A percentile compares a stretch with the other conserved stretches of the same genome.
These are phyloP conservation scores for Parelbella ahira DNA, from an alignment of 2,888 invertebrate species.

Conservation along the genomic window DNA sequence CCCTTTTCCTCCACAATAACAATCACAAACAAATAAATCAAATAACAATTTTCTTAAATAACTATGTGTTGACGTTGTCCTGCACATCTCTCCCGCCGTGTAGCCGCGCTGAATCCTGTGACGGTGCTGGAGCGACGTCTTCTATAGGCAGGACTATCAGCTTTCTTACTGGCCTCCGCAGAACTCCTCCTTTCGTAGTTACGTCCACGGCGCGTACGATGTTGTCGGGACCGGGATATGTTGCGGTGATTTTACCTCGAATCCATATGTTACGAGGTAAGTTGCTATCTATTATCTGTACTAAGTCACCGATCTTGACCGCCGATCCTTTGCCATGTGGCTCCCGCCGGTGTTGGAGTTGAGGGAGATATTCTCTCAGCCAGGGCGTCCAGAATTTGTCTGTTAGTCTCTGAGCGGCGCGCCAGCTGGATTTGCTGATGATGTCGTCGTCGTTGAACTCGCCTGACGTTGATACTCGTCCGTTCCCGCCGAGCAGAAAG, in stretches of 20 bases:
- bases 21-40: no score
- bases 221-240: conserved; percentile 23
- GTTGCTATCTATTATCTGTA: conserved; percentile 17
- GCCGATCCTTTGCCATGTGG: conserved; percentile 7
- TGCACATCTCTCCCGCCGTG: conserved; percentile 5
- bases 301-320: conserved; percentile 17
- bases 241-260: conserved; percentile 9
- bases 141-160: neutral
- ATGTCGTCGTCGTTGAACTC: conserved; percentile 17
- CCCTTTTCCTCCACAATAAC: no score
- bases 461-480: neutral
- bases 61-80: no score
- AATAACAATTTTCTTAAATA: no score
- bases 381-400: conserved; percentile 29
- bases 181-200: conserved; percentile 13
- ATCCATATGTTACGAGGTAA: conserved; percentile 26
- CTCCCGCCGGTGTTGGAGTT: conserved; percentile 28
- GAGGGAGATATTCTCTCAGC: conserved; percentile 27
- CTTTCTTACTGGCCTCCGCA: conserved; percentile 10
- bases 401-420: conserved; percentile 15
- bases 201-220: conserved; percentile 22
- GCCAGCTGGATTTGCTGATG: conserved; percentile 19
- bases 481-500: conserved; percentile 26
- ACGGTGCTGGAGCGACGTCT: conserved; percentile 1
- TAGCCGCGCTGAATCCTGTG: neutral